Evolutionary conservation across 2,113 vertebrate genomes (phyloP), one percentile per base, ranked within the genome.

Genomic region (Burhinus bistriatus): DNA sequence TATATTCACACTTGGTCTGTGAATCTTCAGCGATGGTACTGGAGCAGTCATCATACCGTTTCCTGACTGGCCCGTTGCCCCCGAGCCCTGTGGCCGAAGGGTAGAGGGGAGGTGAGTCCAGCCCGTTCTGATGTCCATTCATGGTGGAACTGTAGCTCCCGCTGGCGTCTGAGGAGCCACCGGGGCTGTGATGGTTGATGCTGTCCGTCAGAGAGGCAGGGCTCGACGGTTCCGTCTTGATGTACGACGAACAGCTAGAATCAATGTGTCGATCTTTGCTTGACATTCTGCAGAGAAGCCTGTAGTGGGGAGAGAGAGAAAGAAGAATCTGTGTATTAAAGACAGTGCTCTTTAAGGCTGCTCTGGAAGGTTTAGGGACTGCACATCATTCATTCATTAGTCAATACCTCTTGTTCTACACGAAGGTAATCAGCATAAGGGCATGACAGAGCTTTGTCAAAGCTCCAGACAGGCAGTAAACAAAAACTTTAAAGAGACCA

Each of bases 221-320:
- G 98, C 99, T 99, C 69, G 99, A 99, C 90, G 99, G 99, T 98
- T 99, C 99, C 97, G 99, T 99, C 99, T 99, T 99, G 99, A 99
- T 99, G 97, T 99, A 99, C 83, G 99, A 99, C 97, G 99, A 99
- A 98, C 99, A 99, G 98, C 98, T 99, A 89, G 99, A 99, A 98
- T 99, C 99, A 98, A 99, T 99, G 99, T 99, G 99, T 97, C 99
- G 99, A 98, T 99, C 99, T 98, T 99, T 99, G 99, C 98, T 99
- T 98, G 99, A 99, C 99, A 99, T 99, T 99, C 99, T 99, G 99
- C 99, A 99, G 99, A 99, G 99, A 98, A 99, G 99, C 99, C 99
- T 99, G 98, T 68, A 97, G 93, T 34, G 32, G 54, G 51, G 57
- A 94, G 81, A 95, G 51, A 96, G 91, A 95, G 89, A 95, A 32